phyloP scores from a whole-genome alignment of 2,113 vertebrate genomes.

The Origma solitaria region DNA sequence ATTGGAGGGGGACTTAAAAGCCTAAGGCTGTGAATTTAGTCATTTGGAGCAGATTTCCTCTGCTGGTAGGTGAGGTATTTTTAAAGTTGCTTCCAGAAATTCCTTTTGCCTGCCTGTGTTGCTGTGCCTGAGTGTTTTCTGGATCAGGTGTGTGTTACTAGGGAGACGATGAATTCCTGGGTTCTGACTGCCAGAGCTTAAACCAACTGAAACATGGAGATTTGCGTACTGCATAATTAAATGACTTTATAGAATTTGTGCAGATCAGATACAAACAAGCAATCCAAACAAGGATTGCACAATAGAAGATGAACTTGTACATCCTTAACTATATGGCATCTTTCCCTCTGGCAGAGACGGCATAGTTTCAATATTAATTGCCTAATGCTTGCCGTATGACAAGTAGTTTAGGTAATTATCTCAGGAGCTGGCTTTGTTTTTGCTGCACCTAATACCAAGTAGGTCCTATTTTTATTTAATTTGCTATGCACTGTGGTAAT shows the following conservation, averaged over 20 bases:
- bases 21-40: neutral
- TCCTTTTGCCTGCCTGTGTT: neutral
- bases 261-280: neutral
- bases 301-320: neutral
- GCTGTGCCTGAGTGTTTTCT: neutral
- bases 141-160: constrained; percentile 18
- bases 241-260: neutral
- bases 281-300: constrained; percentile 9
- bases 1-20: neutral
- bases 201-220: neutral
- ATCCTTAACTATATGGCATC: neutral
- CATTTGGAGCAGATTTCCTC: neutral
- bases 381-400: neutral
- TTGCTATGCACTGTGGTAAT: neutral
- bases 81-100: constrained; percentile 1
- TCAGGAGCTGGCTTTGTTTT: constrained; percentile 2
- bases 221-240: neutral
- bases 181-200: neutral
- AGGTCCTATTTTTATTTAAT: neutral
- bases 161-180: neutral
- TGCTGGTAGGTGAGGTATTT: neutral
- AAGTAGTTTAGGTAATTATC: neutral
- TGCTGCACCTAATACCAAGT: neutral
- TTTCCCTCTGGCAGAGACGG: constrained; percentile 9
- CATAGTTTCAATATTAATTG: neutral